Evolutionary conservation across 2,113 vertebrate genomes (phyloP), one percentile per base, ranked within the genome.

Genomic region (Megaptera novaeangliae): DNA sequence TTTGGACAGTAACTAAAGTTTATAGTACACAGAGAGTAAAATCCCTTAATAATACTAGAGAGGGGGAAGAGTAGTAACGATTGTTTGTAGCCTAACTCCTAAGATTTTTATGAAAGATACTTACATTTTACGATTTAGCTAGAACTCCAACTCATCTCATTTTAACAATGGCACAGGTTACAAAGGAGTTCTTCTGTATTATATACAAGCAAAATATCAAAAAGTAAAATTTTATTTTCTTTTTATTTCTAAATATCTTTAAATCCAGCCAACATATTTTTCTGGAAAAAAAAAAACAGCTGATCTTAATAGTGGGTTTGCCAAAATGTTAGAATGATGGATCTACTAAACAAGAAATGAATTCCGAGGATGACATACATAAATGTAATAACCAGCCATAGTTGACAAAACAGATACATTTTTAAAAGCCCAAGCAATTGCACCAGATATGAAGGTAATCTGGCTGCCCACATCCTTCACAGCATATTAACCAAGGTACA

Each of bases 341-440:
- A 68, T 74, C 23, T 63, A 23, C 6, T 20, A 84, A 66, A 97
- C 41, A 97, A 0, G 3, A 97, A 92, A 91, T 86, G 25, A 89
- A 92, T 69, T 93, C 71, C 23, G 55, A 87, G 31, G 44, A 75
- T 92, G 69, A 72, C 64, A 34, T 89, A 59, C 82, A 90, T 95
- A 83, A 83, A 64, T 49, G 14, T 49, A 82, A 87, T 78, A 86
- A 39, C 18, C 18, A 96, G 9, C 31, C 10, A 78, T 46, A 86
- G 11, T 57, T 89, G 44, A 94, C 69, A 85, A 81, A 87, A 91
- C 12, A 36, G 41, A 88, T 91, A 61, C n/a, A 64, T 31, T 94
- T 95, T 87, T 97, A 78, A 72, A 95, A 96, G 8, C 57, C 46
- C 91, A 91, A 93, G 23, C 39, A 85, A 81, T 95, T 81, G 89